Conservation (phyloP, 2,888 invertebrate genomes). For the Drosophila kanekoi region DNA sequence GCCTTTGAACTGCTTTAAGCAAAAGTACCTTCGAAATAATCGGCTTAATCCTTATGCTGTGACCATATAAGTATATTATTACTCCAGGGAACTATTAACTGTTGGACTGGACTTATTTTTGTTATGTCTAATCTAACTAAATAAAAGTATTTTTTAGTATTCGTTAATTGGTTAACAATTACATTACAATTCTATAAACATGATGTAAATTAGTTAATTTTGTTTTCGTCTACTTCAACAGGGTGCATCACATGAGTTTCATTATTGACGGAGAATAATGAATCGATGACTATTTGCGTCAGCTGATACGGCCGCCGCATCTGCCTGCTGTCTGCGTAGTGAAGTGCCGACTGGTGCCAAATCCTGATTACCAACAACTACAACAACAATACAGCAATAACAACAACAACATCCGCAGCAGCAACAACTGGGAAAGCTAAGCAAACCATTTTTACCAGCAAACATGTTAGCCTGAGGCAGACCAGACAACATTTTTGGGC, state of each 20-base stretch:
- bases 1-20: too few species aligned
- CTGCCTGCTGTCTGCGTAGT: slow-evolving; percentile 58
- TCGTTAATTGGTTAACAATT: neutral
- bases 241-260: slow-evolving; percentile 60
- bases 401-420: slow-evolving; percentile 25
- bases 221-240: slow-evolving; percentile 28
- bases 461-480: slow-evolving; percentile 66
- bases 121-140: too few species aligned
- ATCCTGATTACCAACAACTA: slow-evolving; percentile 36
- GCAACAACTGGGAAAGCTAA: slow-evolving; percentile 33
- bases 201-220: slow-evolving; percentile 1
- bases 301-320: slow-evolving; percentile 69
- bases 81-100: too few species aligned
- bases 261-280: slow-evolving; percentile 73
- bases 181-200: neutral
- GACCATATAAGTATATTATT: too few species aligned
- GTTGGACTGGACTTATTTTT: too few species aligned
- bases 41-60: too few species aligned
- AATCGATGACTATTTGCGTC: slow-evolving; percentile 77
- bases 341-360: slow-evolving; percentile 59
- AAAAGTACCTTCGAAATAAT: too few species aligned
- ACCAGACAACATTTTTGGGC: slow-evolving; percentile 50
- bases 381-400: slow-evolving; percentile 37
- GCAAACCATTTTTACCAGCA: slow-evolving; percentile 55
- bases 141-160: neutral